Conservation (phyloP, 2,113 vertebrate species). For the Solenodon paradoxus region DNA sequence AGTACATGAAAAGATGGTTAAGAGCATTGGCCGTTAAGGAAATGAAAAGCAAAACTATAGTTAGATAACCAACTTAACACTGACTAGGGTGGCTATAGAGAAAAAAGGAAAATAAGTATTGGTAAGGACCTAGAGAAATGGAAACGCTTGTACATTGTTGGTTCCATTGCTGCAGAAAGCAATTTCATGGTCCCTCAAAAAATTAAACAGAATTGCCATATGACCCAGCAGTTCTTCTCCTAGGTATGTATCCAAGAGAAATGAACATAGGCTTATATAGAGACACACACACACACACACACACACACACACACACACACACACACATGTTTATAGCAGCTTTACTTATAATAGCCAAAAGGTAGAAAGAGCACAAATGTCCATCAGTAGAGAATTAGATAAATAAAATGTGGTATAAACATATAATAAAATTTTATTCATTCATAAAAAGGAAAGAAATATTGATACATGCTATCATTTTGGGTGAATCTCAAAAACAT, state of each 20-base stretch:
- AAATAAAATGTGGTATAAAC: not conserved
- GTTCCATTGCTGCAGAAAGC: not conserved
- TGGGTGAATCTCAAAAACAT: not conserved
- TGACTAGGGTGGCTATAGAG: not conserved
- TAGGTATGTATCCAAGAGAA: not conserved
- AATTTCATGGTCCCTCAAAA: not conserved
- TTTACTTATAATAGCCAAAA: not conserved
- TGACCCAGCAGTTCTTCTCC: not conserved
- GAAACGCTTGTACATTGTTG: not conserved
- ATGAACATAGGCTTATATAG: not conserved
- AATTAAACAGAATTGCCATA: slow-evolving; percentile 14
- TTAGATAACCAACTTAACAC: not conserved
- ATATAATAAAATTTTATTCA: not conserved
- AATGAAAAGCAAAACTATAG: not conserved
- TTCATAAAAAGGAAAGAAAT: not conserved
- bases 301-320: not conserved
- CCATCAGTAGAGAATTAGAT: not conserved
- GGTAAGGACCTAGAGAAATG: not conserved
- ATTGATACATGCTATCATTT: not conserved
- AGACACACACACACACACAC: not conserved
- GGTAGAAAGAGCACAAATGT: not conserved
- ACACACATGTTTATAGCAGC: not conserved
- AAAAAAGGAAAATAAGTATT: not conserved
- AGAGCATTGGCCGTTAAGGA: not conserved
- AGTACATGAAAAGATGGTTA: not conserved